Evolutionary conservation across 2,888 invertebrate species (phyloP).

Genomic region (Dynastes hyllus): DNA sequence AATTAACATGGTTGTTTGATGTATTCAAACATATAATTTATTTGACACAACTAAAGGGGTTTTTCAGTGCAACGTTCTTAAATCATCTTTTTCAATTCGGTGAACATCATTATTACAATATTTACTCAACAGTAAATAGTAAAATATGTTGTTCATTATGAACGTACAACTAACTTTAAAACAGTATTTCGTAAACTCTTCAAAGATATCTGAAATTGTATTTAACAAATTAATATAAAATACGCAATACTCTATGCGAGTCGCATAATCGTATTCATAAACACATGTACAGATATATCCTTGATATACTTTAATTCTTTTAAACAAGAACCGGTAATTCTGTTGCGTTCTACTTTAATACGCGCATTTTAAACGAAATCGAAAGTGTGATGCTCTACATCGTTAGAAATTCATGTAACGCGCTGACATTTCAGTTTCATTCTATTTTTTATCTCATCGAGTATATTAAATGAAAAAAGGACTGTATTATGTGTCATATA

Average conservation of each 20-base stretch:
- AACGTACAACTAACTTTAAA: too few relatives aligned
- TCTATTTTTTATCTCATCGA: background rate
- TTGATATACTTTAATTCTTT: slow-evolving; percentile 11
- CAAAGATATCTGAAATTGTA: too few relatives aligned
- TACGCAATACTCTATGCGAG: background rate
- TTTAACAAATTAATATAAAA: background rate
- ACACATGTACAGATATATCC: background rate
- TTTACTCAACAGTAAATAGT: too few relatives aligned
- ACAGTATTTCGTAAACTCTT: too few relatives aligned
- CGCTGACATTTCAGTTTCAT: slow-evolving; percentile 3
- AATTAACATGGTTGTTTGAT: too few relatives aligned
- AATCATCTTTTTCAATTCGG: too few relatives aligned
- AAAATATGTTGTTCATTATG: too few relatives aligned
- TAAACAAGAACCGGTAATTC: background rate
- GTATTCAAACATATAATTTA: too few relatives aligned
- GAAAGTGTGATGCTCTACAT: slow-evolving; percentile 4
- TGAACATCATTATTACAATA: too few relatives aligned
- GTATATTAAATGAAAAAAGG: background rate
- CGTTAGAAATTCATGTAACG: background rate
- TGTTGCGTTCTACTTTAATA: slow-evolving; percentile 4
- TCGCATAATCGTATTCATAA: background rate
- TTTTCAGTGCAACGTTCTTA: too few relatives aligned
- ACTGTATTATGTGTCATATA: background rate
- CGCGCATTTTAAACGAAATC: background rate
- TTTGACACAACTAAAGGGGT: too few relatives aligned